These are phyloP conservation scores for Ophthalmolycus amberensis DNA, from an alignment of 2,113 vertebrate genomes.

Conservation along the genomic window DNA sequence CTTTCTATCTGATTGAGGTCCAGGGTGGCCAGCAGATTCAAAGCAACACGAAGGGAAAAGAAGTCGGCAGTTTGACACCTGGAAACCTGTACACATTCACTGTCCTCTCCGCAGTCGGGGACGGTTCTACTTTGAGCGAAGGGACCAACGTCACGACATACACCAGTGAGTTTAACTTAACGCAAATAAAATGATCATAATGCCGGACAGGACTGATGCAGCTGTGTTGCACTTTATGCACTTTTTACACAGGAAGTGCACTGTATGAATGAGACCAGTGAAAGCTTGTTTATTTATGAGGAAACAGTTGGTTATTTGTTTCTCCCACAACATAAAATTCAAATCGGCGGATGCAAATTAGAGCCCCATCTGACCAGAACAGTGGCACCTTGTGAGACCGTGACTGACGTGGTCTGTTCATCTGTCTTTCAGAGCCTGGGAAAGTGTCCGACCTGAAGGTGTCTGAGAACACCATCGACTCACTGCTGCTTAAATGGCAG, in stretches of 20 bases:
- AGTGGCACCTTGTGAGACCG: not conserved
- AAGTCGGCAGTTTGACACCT: not conserved
- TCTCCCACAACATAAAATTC: not conserved
- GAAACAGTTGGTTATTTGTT: not conserved
- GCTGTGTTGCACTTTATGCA: not conserved
- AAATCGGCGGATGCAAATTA: slow-evolving; percentile 43
- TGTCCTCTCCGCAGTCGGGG: slow-evolving; percentile 28
- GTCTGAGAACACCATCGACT: accelerated
- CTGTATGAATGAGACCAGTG: not conserved
- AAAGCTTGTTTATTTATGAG: not conserved
- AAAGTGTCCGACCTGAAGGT: not conserved
- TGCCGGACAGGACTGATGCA: not conserved
- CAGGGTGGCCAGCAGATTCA: accelerated
- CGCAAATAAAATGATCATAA: not conserved
- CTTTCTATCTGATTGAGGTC: slow-evolving; percentile 21
- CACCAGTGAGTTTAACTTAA: slow-evolving; percentile 66
- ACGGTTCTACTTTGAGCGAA: not conserved
- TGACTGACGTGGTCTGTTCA: not conserved
- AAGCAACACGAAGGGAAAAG: accelerated
- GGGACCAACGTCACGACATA: accelerated
- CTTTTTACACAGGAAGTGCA: not conserved
- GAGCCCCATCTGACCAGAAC: not conserved
- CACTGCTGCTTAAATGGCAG: not conserved
- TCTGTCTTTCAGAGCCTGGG: slow-evolving; percentile 59
- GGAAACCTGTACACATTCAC: slow-evolving; percentile 51